Percentiles rank a stretch among this genome's conserved stretches.
phyloP scores from a whole-genome alignment of 2,113 vertebrate genomes.

The Laticauda colubrina region DNA sequence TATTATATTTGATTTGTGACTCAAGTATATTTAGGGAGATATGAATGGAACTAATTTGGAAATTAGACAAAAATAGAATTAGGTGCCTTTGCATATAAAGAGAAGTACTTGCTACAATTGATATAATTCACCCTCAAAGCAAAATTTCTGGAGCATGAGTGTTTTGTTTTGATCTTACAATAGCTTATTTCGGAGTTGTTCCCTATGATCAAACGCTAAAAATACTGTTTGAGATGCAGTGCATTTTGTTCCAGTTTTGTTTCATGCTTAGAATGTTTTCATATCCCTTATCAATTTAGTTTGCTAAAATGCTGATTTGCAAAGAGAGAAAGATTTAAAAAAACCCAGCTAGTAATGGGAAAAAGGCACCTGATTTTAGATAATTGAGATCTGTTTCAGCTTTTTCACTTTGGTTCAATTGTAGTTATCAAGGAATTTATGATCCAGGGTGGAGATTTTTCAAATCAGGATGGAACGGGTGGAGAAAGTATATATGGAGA shows the following conservation, averaged over 20 bases:
- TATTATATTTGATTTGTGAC: background rate
- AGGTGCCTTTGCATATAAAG: background rate
- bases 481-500: constrained; percentile 98
- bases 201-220: background rate
- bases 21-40: background rate
- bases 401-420: constrained; percentile 31
- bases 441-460: constrained; percentile 97
- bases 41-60: background rate
- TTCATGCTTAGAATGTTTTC: background rate
- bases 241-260: background rate
- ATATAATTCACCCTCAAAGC: background rate
- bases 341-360: background rate
- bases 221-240: background rate
- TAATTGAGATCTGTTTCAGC: accelerated
- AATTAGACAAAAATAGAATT: background rate
- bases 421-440: constrained; percentile 97
- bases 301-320: background rate
- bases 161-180: background rate
- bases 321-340: background rate
- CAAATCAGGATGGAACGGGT: constrained; percentile 93
- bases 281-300: background rate
- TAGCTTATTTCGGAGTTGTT: background rate
- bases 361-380: background rate
- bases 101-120: background rate
- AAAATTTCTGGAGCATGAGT: background rate